Conservation (phyloP, 2,797 vertebrate genomes). For the Chromis chromis region DNA sequence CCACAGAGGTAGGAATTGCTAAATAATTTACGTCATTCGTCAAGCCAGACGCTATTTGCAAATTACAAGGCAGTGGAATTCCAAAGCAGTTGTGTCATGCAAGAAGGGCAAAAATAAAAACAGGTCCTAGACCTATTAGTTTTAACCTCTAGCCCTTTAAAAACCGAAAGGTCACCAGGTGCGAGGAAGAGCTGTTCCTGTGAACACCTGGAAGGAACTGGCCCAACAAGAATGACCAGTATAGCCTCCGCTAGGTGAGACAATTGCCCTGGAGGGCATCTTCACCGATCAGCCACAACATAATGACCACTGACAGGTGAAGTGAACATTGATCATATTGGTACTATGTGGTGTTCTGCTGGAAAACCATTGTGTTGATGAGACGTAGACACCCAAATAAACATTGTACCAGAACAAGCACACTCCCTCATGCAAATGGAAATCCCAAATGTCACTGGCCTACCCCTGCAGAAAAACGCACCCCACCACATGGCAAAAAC, state of each 20-base stretch:
- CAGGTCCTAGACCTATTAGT: neutral
- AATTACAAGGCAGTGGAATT: conserved; percentile 55
- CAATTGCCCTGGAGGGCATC: conserved; percentile 12
- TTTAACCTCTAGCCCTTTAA: conserved; percentile 39
- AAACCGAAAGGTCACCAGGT: conserved; percentile 59
- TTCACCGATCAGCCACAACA: neutral
- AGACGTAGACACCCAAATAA: too few relatives aligned
- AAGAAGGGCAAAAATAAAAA: conserved; percentile 29
- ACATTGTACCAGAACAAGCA: too few relatives aligned
- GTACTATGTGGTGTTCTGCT: too few relatives aligned
- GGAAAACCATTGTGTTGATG: too few relatives aligned
- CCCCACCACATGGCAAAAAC: too few relatives aligned
- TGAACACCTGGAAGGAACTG: conserved; percentile 60
- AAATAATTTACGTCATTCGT: conserved; percentile 48
- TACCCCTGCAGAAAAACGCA: too few relatives aligned
- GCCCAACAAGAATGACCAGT: conserved; percentile 31
- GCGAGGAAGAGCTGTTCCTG: conserved; percentile 38
- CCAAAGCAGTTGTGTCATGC: conserved; percentile 31
- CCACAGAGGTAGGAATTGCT: conserved; percentile 1
- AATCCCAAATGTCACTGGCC: too few relatives aligned
- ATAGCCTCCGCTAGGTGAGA: neutral
- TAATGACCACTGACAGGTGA: too few relatives aligned
- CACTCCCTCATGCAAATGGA: too few relatives aligned
- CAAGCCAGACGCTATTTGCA: conserved; percentile 41
- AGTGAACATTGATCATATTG: too few relatives aligned